phyloP scores from a whole-genome alignment of 2,888 invertebrate genomes.

The Pelosia muscerda region DNA sequence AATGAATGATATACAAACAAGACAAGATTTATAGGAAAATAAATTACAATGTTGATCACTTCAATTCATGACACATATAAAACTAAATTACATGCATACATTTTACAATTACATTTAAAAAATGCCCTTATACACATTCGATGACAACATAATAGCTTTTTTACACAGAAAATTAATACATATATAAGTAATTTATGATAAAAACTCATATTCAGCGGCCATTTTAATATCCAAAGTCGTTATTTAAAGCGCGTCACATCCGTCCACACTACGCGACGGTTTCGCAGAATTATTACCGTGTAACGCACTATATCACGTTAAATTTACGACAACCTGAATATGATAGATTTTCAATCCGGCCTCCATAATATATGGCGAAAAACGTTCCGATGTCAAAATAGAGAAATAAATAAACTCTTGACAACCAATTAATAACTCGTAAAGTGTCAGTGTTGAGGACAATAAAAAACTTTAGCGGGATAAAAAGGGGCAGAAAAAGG shows the following conservation, averaged over 20 bases:
- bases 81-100: conserved; percentile 37
- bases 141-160: conserved; percentile 47
- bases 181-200: conserved; percentile 55
- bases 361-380: conserved; percentile 82
- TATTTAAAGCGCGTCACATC: conserved; percentile 83
- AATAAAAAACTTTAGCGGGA: conserved; percentile 76
- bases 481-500: conserved; percentile 83
- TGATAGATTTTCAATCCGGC: conserved; percentile 87
- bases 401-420: conserved; percentile 85
- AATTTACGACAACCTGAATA: conserved; percentile 87
- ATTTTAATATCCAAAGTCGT: conserved; percentile 83
- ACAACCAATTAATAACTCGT: conserved; percentile 88
- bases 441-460: conserved; percentile 84
- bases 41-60: conserved; percentile 29
- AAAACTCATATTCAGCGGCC: conserved; percentile 69
- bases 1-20: conserved; percentile 3
- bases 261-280: conserved; percentile 84
- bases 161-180: conserved; percentile 52
- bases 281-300: conserved; percentile 84
- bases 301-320: conserved; percentile 84
- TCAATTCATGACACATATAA: conserved; percentile 19
- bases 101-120: conserved; percentile 35
- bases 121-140: conserved; percentile 39
- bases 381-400: conserved; percentile 84
- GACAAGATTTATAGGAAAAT: conserved; percentile 9